phyloP scores from a whole-genome alignment of 2,113 vertebrate species.

The Varanus komodoensis region DNA sequence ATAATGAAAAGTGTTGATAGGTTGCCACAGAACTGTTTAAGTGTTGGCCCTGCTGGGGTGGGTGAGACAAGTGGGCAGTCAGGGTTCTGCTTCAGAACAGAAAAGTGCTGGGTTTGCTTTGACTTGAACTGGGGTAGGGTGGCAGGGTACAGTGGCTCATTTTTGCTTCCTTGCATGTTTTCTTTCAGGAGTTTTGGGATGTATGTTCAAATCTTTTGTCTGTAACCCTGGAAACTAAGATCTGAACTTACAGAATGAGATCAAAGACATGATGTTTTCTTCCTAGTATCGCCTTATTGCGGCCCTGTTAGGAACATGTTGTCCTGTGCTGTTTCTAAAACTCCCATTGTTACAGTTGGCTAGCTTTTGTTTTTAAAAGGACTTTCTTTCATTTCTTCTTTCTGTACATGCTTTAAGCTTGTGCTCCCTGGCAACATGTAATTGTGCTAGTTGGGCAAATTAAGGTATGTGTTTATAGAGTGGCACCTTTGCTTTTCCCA shows the following conservation, averaged over 20 bases:
- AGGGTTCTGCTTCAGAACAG: not conserved
- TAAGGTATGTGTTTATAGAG: not conserved
- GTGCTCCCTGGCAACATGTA: slow-evolving; percentile 11
- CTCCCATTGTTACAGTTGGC: not conserved
- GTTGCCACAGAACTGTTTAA: not conserved
- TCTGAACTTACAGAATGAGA: not conserved
- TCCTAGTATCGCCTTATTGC: not conserved
- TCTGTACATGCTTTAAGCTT: slow-evolving; percentile 29
- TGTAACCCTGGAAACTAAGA: not conserved
- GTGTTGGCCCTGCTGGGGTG: not conserved
- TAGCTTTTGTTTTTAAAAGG: slow-evolving; percentile 9
- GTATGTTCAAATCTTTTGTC: not conserved
- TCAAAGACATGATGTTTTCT: not conserved
- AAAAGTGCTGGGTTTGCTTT: not conserved
- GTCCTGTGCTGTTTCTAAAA: too few relatives aligned
- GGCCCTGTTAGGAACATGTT: not conserved
- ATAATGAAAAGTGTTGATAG: not conserved
- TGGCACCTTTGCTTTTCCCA: not conserved
- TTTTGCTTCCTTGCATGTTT: not conserved
- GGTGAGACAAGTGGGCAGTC: not conserved
- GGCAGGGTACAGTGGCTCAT: not conserved
- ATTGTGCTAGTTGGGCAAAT: not conserved
- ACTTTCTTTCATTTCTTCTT: slow-evolving; percentile 14
- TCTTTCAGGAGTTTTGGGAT: not conserved
- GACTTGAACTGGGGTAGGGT: not conserved